These are phyloP conservation scores for Xiphias gladius DNA, from an alignment of 2,113 vertebrate species.

Conservation along the genomic window DNA sequence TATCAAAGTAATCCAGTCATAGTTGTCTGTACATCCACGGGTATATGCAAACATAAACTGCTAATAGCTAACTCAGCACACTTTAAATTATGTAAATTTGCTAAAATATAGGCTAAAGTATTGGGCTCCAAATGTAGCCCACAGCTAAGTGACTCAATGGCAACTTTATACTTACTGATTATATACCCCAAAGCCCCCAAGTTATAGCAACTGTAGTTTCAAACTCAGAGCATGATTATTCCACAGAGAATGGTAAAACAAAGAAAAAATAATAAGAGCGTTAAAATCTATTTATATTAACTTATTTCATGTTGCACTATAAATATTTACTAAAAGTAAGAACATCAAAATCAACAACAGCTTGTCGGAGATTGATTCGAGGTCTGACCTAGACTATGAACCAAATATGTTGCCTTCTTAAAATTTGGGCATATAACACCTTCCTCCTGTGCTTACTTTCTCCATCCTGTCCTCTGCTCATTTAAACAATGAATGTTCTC, in stretches of 20 bases:
- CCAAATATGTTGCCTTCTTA: not conserved
- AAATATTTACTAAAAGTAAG: not conserved
- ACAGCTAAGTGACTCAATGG: not conserved
- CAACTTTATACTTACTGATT: not conserved
- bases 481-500: not conserved
- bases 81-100: not conserved
- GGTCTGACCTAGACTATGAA: not conserved
- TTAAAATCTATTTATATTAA: not conserved
- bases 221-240: not conserved
- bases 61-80: not conserved
- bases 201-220: not conserved
- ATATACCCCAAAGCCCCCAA: not conserved
- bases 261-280: not conserved
- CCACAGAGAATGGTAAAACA: not conserved
- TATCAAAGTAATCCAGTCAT: not conserved
- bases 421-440: not conserved
- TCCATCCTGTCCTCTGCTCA: not conserved
- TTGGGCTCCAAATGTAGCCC: too few species aligned
- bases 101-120: not conserved
- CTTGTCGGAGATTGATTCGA: not conserved
- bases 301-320: not conserved
- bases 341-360: not conserved
- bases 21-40: not conserved
- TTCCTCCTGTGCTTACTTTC: not conserved
- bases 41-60: not conserved